Base-by-base conservation (phyloP, 2,113 vertebrate genomes). In the Lepisosteus oculatus region DNA sequence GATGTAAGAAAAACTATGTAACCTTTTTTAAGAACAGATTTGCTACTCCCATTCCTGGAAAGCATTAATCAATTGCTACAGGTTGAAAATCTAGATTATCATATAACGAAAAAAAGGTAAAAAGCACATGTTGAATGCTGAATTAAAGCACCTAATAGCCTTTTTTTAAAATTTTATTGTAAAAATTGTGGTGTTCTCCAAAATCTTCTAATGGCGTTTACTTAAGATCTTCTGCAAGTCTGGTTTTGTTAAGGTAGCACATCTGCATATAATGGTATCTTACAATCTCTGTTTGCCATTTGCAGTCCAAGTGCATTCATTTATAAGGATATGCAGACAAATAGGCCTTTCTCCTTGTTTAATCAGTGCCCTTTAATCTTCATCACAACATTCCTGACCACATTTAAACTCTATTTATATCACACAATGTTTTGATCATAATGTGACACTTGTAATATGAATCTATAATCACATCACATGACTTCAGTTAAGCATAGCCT, bases 341-440 rank as follows among this genome's bases (percentile, higher is more conserved):
- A 68, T 69, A 66, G 78, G 77, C 71, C 70, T 71, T 69, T 29
- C 64, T 56, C 15, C 43, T 74, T 77, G 74, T 64, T 57, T 80
- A 78, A 71, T 79, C 82, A 83, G 69, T 68, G 61, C 65, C 84
- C 85, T 85, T 83, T 76, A 88, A 83, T 84, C 80, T 79, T 79
- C 65, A 67, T 55, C 76, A 77, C 76, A 56, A 79, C 84, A 79
- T 76, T 55, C 61, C 73, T 78, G 78, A 80, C 81, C 84, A 67
- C 65, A 74, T 62, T 74, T 72, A 45, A 43, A 76, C 73, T 75
- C 68, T 13, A 65, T 45, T 66, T 44, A 65, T 77, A 55, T 67
- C 63, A 51, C 62, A 43, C 43, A 64, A 69, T 13, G 43, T 72
- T 79, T 76, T 82, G 76, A 82, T 78, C 72, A 65, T 43, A 12